A percentile compares a stretch with the other conserved stretches of the same genome.
These are phyloP conservation scores for Pseudococcus viburni DNA, from an alignment of 2,888 invertebrate genomes.

Conservation along the genomic window DNA sequence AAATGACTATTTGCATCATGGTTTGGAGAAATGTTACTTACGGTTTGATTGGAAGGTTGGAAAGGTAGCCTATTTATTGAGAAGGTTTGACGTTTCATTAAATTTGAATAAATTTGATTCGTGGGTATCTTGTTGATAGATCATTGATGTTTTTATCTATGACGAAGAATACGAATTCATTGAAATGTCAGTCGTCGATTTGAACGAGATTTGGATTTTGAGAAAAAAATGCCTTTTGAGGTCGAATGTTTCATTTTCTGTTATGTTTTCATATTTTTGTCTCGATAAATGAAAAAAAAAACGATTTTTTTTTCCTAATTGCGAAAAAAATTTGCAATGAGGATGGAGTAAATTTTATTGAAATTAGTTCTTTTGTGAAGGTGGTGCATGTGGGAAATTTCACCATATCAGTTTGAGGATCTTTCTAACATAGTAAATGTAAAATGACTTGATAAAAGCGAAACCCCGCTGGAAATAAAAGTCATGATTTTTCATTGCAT, in stretches of 20 bases:
- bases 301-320: too few species aligned
- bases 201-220: neutral
- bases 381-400: too few species aligned
- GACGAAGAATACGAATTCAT: neutral
- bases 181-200: neutral
- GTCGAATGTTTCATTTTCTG: too few species aligned
- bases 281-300: too few species aligned
- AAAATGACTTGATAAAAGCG: neutral
- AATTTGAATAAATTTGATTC: neutral
- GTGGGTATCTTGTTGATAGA: neutral
- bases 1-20: conserved; percentile 26
- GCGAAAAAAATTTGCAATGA: too few species aligned
- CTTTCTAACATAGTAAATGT: neutral
- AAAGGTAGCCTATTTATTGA: neutral
- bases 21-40: neutral
- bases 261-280: too few species aligned
- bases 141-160: neutral
- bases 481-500: neutral
- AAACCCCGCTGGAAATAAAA: neutral
- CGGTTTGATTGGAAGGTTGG: neutral
- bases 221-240: neutral
- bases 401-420: too few species aligned
- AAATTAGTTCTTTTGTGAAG: too few species aligned
- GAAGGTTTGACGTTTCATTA: neutral
- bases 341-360: too few species aligned